Conservation (phyloP, 2,888 invertebrate genomes). For the Conchocele bisecta region DNA sequence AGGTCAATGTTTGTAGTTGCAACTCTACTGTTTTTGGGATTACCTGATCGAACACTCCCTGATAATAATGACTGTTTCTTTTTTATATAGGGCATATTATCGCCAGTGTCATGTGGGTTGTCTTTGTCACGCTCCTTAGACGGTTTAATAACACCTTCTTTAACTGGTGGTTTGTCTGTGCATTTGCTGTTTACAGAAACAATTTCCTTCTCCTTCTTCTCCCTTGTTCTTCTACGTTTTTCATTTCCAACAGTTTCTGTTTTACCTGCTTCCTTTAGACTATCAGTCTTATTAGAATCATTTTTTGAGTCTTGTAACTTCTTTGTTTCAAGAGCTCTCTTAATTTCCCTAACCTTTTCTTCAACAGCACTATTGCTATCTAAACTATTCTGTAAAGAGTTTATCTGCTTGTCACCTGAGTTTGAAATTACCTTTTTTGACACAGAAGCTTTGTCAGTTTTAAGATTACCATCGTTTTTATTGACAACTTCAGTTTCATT, state of each 20-base stretch:
- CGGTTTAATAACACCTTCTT: slow-evolving; percentile 15
- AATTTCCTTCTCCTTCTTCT: slow-evolving; percentile 8
- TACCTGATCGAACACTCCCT: slow-evolving; percentile 58
- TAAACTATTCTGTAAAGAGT: background rate
- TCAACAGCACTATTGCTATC: slow-evolving; percentile 31
- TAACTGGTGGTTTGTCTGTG: slow-evolving; percentile 6
- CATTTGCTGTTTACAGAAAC: no score
- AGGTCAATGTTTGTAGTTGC: slow-evolving; percentile 74
- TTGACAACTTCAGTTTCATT: slow-evolving; percentile 32
- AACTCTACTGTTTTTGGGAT: slow-evolving; percentile 51
- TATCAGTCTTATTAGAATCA: no score
- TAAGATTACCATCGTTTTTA: background rate
- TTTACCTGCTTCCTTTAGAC: no score
- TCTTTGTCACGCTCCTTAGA: slow-evolving; percentile 28
- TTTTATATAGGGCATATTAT: slow-evolving; percentile 79
- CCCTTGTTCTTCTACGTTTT: background rate
- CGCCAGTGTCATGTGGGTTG: slow-evolving; percentile 58
- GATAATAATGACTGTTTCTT: slow-evolving; percentile 76
- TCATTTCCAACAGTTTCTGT: no score
- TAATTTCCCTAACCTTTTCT: slow-evolving; percentile 40
- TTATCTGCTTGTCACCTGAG: background rate
- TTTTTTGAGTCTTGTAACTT: slow-evolving; percentile 36
- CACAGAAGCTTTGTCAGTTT: slow-evolving; percentile 32
- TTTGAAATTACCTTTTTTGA: slow-evolving; percentile 28
- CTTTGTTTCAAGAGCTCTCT: slow-evolving; percentile 41